Evolutionary conservation across 2,888 invertebrate species (phyloP).

Genomic region (Lasioglossum pauxillum): DNA sequence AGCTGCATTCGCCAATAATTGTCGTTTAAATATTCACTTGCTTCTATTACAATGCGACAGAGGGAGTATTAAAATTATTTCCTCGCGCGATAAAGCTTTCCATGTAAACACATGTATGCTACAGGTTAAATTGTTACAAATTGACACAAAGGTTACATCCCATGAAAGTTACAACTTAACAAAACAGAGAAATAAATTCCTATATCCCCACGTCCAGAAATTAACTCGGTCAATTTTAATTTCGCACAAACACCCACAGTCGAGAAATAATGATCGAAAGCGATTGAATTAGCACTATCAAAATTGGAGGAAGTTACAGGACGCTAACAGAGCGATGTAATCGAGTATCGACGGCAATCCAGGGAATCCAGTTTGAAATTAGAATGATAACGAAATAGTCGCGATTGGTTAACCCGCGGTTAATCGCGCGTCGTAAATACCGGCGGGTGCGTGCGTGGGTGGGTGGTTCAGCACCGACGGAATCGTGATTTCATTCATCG

Average conservation of each 20-base stretch:
- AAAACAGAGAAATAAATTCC: too few relatives aligned
- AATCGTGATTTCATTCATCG: constrained; percentile 3
- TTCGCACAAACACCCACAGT: background rate
- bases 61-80: too few relatives aligned
- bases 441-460: background rate
- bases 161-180: too few relatives aligned
- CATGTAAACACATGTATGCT: too few relatives aligned
- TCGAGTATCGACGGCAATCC: background rate
- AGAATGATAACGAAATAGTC: background rate
- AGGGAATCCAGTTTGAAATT: background rate
- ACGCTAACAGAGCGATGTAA: background rate
- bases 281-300: background rate
- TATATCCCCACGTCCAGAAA: too few relatives aligned
- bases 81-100: too few relatives aligned
- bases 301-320: background rate
- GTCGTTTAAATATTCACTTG: too few relatives aligned
- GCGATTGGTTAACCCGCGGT: constrained; percentile 21
- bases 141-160: too few relatives aligned
- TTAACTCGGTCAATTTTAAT: background rate
- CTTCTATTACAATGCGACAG: too few relatives aligned
- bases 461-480: background rate
- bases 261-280: background rate
- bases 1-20: too few relatives aligned
- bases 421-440: constrained; percentile 4
- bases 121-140: too few relatives aligned